phyloP scores from a whole-genome alignment of 2,797 vertebrate genomes.

The Uromys caudimaculatus region DNA sequence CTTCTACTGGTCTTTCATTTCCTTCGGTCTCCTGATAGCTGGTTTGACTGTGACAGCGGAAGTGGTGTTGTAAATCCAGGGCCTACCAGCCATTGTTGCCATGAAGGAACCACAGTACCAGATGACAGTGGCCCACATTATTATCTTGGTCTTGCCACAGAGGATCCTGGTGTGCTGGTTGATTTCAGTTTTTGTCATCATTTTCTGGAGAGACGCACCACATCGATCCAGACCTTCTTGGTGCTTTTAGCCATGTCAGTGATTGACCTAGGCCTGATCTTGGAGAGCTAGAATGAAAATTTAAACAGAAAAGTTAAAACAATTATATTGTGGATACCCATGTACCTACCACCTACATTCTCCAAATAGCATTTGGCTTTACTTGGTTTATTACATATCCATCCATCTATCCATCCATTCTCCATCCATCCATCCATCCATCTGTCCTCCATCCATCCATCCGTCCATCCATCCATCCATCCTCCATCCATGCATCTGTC shows the following conservation, averaged over 20 bases:
- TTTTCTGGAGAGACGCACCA: background rate
- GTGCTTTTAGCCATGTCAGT: background rate
- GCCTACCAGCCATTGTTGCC: background rate
- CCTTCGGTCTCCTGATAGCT: background rate
- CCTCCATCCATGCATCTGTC: background rate
- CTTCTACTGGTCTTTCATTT: background rate
- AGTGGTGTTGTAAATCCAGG: background rate
- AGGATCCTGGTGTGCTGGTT: background rate
- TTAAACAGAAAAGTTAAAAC: constrained; percentile 43
- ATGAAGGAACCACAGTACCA: background rate
- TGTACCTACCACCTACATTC: background rate
- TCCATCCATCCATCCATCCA: background rate
- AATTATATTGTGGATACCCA: background rate
- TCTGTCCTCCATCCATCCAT: background rate
- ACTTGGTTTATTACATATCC: background rate
- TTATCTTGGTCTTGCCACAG: background rate
- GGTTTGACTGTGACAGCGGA: background rate
- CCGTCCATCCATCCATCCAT: background rate
- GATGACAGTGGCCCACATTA: background rate
- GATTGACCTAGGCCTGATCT: background rate
- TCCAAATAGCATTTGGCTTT: constrained; percentile 6
- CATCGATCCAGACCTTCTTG: background rate
- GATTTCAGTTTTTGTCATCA: background rate
- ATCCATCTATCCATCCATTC: background rate
- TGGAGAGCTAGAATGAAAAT: background rate